Percentiles rank a stretch among this genome's conserved stretches.
Conservation (phyloP, 2,888 invertebrate species). For the Ecliptopera silaceata region DNA sequence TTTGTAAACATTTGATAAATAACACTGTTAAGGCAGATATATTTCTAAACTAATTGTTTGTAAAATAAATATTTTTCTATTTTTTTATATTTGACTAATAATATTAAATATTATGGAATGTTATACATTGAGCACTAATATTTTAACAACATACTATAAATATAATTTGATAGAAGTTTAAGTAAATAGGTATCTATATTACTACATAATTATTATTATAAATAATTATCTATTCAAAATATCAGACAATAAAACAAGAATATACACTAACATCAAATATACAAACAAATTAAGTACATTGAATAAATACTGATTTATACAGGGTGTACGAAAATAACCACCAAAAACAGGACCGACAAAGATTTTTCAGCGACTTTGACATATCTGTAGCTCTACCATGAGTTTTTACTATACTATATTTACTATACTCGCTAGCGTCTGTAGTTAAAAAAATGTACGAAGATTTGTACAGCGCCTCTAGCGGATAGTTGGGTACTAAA, state of each 20-base stretch:
- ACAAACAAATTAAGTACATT: conserved; percentile 27
- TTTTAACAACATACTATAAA: conserved; percentile 6
- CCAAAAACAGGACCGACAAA: no score
- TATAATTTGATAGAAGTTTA: conserved; percentile 10
- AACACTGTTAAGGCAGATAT: background rate
- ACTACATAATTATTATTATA: background rate
- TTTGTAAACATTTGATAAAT: no score
- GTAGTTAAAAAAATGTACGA: no score
- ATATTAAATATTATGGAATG: conserved; percentile 12
- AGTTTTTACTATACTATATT: no score
- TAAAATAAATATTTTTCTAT: no score
- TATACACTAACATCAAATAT: conserved; percentile 35
- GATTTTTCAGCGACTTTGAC: no score
- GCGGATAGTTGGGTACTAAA: no score
- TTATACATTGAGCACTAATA: conserved; percentile 36
- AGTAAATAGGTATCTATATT: background rate
- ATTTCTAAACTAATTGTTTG: background rate
- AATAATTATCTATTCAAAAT: no score
- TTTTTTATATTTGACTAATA: background rate
- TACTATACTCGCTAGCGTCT: no score
- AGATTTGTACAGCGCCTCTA: no score
- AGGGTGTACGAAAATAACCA: background rate
- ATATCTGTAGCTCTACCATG: no score
- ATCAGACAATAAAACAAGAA: background rate
- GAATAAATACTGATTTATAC: conserved; percentile 32